These are phyloP conservation scores for Pantherophis vulpinus DNA, from an alignment of 2,797 vertebrate genomes.

Conservation along the genomic window DNA sequence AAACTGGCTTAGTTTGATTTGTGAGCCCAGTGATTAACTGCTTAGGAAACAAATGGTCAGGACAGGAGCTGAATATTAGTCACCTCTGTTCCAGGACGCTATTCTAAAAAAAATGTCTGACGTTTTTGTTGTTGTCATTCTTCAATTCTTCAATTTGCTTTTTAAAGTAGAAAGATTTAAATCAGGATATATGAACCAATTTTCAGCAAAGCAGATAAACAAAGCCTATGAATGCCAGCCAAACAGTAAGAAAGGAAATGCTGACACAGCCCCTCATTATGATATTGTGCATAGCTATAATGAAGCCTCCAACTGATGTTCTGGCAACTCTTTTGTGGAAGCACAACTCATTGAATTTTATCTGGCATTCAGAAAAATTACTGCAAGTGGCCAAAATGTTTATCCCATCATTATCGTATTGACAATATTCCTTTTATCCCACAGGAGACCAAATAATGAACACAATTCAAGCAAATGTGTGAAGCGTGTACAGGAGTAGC, in stretches of 20 bases:
- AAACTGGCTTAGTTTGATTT: not conserved
- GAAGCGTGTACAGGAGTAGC: constrained; percentile 13
- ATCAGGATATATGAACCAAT: constrained; percentile 4
- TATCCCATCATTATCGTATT: constrained; percentile 53
- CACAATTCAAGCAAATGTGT: constrained; percentile 21
- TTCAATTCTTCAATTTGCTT: not conserved
- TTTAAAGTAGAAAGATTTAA: not conserved
- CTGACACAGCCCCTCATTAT: constrained; percentile 55
- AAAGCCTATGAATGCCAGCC: constrained; percentile 8
- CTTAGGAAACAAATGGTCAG: not conserved
- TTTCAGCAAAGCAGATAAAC: constrained; percentile 49
- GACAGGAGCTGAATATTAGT: not conserved
- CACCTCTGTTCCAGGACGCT: not conserved
- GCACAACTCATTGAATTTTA: constrained; percentile 48
- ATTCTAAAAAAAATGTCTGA: not conserved
- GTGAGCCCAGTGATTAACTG: not conserved
- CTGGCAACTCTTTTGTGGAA: constrained; percentile 54
- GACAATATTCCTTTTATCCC: constrained; percentile 54
- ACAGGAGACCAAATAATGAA: constrained; percentile 53
- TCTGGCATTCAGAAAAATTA: constrained; percentile 56
- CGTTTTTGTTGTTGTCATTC: not conserved
- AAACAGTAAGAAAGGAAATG: constrained; percentile 50
- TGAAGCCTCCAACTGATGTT: constrained; percentile 58
- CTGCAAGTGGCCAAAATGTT: constrained; percentile 63
- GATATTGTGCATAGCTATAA: constrained; percentile 62